Conservation (phyloP, 2,113 vertebrate species). For the Lates calcarifer region DNA sequence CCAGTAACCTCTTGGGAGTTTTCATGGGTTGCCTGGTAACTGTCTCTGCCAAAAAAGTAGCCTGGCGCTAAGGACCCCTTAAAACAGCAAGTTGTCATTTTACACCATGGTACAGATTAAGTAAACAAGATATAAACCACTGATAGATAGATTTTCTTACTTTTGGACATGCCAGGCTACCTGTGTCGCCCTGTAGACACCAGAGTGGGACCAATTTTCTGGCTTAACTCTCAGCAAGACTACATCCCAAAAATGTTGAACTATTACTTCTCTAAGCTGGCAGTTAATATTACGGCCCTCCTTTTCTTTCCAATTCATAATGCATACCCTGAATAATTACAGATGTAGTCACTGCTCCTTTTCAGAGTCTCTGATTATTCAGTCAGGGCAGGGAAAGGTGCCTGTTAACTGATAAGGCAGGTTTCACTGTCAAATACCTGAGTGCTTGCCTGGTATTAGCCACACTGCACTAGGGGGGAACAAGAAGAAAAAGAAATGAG, state of each 20-base stretch:
- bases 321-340: neutral
- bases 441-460: conserved; percentile 4
- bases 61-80: too few relatives aligned
- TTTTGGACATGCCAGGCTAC: neutral
- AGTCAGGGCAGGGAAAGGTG: neutral
- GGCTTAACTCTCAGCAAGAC: too few relatives aligned
- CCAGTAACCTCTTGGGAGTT: neutral
- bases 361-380: conserved; percentile 12
- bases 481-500: neutral
- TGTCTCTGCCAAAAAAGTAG: neutral
- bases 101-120: too few relatives aligned
- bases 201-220: neutral
- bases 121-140: neutral
- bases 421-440: conserved; percentile 23
- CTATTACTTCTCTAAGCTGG: neutral
- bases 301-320: neutral
- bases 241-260: neutral
- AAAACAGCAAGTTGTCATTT: neutral
- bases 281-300: neutral
- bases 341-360: conserved; percentile 6
- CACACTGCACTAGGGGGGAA: conserved; percentile 4
- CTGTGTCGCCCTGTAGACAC: neutral
- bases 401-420: conserved; percentile 3
- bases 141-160: neutral
- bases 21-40: neutral